A percentile compares a stretch with the other conserved stretches of the same genome.
Conservation (phyloP, 2,888 invertebrate genomes). For the Ophion ventricosus region DNA sequence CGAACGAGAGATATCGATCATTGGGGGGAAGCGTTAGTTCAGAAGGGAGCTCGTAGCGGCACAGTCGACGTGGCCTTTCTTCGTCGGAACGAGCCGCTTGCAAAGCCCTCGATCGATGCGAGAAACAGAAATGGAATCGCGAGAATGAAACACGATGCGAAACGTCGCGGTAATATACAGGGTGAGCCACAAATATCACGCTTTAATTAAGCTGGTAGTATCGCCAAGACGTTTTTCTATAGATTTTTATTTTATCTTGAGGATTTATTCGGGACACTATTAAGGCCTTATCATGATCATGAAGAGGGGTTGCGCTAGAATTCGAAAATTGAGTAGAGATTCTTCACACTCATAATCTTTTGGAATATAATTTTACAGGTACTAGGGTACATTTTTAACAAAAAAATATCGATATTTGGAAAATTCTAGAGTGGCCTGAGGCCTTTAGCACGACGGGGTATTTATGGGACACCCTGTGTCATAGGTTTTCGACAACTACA, state of each 20-base stretch:
- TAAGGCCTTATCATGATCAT: too few species aligned
- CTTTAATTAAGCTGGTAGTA: not conserved
- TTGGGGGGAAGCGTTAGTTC: not conserved
- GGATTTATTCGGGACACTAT: too few species aligned
- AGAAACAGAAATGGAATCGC: constrained; percentile 65
- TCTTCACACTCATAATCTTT: too few species aligned
- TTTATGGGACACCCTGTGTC: not conserved
- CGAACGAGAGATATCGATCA: not conserved
- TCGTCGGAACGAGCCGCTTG: constrained; percentile 24
- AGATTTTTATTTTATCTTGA: too few species aligned
- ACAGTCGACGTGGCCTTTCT: constrained; percentile 63
- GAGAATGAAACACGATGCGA: constrained; percentile 46
- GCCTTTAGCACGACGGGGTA: too few species aligned
- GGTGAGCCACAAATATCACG: not conserved
- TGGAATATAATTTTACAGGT: too few species aligned
- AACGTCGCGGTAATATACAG: constrained; percentile 18
- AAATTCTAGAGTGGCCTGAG: too few species aligned
- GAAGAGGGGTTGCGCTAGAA: too few species aligned
- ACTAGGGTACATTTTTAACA: too few species aligned
- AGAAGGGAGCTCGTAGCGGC: constrained; percentile 1
- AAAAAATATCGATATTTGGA: too few species aligned
- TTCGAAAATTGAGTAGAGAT: too few species aligned
- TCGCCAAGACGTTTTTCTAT: too few species aligned
- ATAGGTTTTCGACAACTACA: constrained; percentile 57
- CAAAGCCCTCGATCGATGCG: constrained; percentile 54